These are phyloP conservation scores for Nasonia longicornis DNA, from an alignment of 1,140 invertebrate species.

Conservation along the genomic window DNA sequence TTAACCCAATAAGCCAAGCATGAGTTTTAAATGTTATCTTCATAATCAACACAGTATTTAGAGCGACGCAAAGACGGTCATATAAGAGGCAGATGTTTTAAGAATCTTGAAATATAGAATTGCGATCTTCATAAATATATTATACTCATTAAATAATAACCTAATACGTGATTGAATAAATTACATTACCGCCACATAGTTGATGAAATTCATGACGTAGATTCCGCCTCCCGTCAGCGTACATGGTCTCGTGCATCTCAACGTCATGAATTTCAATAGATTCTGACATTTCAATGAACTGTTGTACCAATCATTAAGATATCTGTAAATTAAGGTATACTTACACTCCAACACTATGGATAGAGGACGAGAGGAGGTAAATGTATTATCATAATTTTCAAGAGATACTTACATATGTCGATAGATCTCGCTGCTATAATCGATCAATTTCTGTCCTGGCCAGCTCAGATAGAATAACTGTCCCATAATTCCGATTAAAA, in stretches of 20 bases:
- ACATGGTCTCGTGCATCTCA: background rate
- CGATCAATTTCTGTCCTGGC: slow-evolving; percentile 47
- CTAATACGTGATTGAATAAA: background rate
- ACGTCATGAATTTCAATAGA: slow-evolving; percentile 8
- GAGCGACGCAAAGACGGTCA: background rate
- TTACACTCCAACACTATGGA: too few species aligned
- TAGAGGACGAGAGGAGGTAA: background rate
- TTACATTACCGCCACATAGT: background rate
- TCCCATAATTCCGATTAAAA: slow-evolving; percentile 36
- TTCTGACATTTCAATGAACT: background rate
- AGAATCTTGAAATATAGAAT: background rate
- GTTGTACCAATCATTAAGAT: slow-evolving; percentile 9
- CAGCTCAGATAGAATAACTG: slow-evolving; percentile 49
- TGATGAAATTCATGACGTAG: background rate
- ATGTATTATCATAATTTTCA: background rate
- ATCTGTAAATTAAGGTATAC: background rate
- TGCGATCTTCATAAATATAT: too few species aligned
- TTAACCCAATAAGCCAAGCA: too few species aligned
- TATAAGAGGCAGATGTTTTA: background rate
- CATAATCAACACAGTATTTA: too few species aligned
- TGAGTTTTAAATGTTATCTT: too few species aligned
- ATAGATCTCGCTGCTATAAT: slow-evolving; percentile 42
- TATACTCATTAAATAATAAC: background rate
- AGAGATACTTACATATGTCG: slow-evolving; percentile 40
- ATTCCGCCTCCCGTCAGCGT: background rate